These are phyloP conservation scores for Urosaurus nigricauda DNA, from an alignment of 2,797 vertebrate species.

Conservation along the genomic window DNA sequence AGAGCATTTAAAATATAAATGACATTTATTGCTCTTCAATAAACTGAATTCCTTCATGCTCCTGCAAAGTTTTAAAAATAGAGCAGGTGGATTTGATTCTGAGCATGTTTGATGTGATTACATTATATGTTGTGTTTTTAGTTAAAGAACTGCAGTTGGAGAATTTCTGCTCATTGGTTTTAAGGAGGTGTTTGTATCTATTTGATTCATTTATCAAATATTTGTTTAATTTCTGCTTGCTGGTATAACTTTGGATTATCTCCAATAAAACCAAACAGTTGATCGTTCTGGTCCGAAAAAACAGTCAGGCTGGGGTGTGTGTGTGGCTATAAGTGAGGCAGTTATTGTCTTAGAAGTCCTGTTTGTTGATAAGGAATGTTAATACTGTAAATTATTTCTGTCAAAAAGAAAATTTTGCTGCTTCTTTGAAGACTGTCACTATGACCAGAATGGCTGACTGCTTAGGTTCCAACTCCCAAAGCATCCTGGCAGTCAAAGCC, in stretches of 20 bases:
- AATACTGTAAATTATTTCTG: neutral
- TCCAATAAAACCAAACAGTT: neutral
- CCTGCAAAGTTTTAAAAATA: neutral
- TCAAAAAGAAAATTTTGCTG: neutral
- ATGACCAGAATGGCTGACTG: neutral
- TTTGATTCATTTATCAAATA: neutral
- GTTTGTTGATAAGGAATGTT: neutral
- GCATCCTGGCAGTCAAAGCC: constrained; percentile 5
- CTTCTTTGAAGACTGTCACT: neutral
- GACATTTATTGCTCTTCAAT: neutral
- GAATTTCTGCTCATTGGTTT: neutral
- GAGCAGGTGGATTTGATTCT: neutral
- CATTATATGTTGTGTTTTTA: neutral
- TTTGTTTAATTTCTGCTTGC: neutral
- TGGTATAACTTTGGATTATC: neutral
- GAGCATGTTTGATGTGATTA: neutral
- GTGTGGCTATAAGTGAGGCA: neutral
- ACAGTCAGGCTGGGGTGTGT: neutral
- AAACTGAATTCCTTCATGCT: neutral
- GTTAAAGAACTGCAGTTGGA: neutral
- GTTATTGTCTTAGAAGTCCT: neutral
- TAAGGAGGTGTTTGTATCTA: neutral
- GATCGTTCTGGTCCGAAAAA: neutral
- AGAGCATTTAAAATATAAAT: neutral
- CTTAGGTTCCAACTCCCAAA: neutral